Conservation (phyloP, 2,888 invertebrate species). For the Yponomeuta cagnagella region DNA sequence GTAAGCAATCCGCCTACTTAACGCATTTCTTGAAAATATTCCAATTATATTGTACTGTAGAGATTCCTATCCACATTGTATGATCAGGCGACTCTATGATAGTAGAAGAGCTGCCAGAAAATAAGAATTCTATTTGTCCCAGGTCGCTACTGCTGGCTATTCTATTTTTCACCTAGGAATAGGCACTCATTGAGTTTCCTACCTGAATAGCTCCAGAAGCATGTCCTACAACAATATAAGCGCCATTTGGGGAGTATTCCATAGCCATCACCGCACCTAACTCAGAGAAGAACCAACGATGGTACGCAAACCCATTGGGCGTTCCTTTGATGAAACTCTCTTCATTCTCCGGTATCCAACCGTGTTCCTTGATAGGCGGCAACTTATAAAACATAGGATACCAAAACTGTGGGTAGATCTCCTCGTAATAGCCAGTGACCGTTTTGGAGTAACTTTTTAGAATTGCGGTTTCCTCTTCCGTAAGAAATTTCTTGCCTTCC, state of each 20-base stretch:
- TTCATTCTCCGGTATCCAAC: constrained; percentile 44
- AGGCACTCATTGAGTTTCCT: constrained; percentile 5
- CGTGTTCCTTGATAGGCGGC: neutral
- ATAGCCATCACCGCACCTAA: constrained; percentile 50
- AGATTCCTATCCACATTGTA: too few relatives aligned
- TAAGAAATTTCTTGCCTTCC: neutral
- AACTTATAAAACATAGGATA: constrained; percentile 47
- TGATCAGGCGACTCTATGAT: too few relatives aligned
- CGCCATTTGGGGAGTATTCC: constrained; percentile 58
- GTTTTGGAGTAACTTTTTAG: constrained; percentile 34
- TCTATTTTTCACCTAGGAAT: too few relatives aligned
- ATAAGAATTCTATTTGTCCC: too few relatives aligned
- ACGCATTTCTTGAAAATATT: too few relatives aligned
- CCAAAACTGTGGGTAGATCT: constrained; percentile 25
- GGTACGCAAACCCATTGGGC: constrained; percentile 40
- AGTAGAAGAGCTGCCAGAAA: too few relatives aligned
- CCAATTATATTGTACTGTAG: too few relatives aligned
- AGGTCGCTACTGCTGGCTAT: too few relatives aligned
- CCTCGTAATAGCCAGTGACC: constrained; percentile 33
- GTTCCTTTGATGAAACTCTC: constrained; percentile 41
- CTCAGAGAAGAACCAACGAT: constrained; percentile 51
- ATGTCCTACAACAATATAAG: constrained; percentile 57
- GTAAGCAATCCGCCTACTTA: too few relatives aligned
- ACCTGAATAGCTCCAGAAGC: constrained; percentile 72
- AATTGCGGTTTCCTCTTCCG: constrained; percentile 23